Evolutionary conservation across 2,797 vertebrate species (phyloP).

Genomic region (Phalloptychus januarius): DNA sequence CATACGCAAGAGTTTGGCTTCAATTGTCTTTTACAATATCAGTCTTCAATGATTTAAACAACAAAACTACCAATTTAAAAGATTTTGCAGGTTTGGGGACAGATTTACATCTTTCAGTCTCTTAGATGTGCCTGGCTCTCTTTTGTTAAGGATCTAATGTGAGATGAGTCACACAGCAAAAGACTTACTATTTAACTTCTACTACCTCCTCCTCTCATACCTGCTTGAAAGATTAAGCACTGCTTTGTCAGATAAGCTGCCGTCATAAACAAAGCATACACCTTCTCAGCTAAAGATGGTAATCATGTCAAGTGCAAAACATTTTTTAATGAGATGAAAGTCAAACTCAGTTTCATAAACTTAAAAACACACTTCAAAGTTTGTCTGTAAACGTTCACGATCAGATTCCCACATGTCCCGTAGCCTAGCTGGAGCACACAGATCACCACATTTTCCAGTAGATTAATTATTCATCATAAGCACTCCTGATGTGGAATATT

Average conservation of each 20-base stretch:
- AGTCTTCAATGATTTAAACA: constrained; percentile 41
- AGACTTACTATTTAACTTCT: constrained; percentile 49
- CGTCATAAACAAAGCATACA: constrained; percentile 49
- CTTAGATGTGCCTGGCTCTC: constrained; percentile 13
- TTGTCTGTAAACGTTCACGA: constrained; percentile 15
- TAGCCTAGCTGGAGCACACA: constrained; percentile 50
- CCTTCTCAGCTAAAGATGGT: constrained; percentile 38
- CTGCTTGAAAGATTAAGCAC: constrained; percentile 51
- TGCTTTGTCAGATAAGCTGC: constrained; percentile 59
- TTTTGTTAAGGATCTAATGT: constrained; percentile 43
- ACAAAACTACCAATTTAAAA: neutral
- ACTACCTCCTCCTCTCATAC: constrained; percentile 45
- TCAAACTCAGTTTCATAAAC: constrained; percentile 14
- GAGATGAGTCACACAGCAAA: constrained; percentile 50
- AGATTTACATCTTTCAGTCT: neutral
- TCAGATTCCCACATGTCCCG: constrained; percentile 33
- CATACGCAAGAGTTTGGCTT: neutral
- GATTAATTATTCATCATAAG: constrained; percentile 76
- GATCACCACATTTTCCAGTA: constrained; percentile 62
- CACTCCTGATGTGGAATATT: constrained; percentile 72
- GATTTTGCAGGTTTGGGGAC: neutral
- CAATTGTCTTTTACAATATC: constrained; percentile 21
- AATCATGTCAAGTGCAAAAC: constrained; percentile 28
- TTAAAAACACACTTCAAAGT: constrained; percentile 7
- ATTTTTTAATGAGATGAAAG: constrained; percentile 17